phyloP scores from a whole-genome alignment of 1,140 invertebrate genomes.

The Tachypleus tridentatus region DNA sequence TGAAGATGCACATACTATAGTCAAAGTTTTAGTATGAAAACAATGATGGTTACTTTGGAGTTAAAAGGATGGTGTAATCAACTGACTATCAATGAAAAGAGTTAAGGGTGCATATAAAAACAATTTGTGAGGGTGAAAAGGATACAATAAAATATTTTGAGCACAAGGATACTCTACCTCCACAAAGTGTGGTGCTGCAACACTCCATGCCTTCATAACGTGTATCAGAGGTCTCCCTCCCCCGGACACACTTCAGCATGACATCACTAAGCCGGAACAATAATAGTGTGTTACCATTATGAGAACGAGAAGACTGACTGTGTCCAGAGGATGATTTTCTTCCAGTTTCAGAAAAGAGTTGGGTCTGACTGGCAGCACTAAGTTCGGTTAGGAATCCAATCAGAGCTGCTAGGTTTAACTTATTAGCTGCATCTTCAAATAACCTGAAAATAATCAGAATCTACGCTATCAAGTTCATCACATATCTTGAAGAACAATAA shows the following conservation, averaged over 20 bases:
- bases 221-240: slow-evolving; percentile 77
- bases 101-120: too few species aligned
- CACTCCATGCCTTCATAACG: slow-evolving; percentile 78
- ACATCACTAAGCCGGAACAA: slow-evolving; percentile 72
- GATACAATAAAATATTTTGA: too few species aligned
- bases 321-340: slow-evolving; percentile 11
- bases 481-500: too few species aligned
- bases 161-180: slow-evolving; percentile 43
- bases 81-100: too few species aligned
- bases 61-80: too few species aligned
- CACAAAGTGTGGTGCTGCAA: slow-evolving; percentile 80
- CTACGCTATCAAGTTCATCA: too few species aligned
- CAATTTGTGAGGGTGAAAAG: too few species aligned
- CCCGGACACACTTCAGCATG: slow-evolving; percentile 69
- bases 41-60: too few species aligned
- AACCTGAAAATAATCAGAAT: slow-evolving; percentile 27
- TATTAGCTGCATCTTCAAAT: slow-evolving; percentile 65
- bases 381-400: slow-evolving; percentile 65
- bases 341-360: slow-evolving; percentile 43
- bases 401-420: slow-evolving; percentile 71
- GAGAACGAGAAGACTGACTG: slow-evolving; percentile 25
- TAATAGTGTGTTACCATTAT: slow-evolving; percentile 35
- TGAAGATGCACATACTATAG: too few species aligned
- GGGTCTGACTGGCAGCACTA: slow-evolving; percentile 64
- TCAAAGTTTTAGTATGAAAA: too few species aligned